Conservation (phyloP, 2,888 invertebrate genomes). For the Synergus laeviventris region DNA sequence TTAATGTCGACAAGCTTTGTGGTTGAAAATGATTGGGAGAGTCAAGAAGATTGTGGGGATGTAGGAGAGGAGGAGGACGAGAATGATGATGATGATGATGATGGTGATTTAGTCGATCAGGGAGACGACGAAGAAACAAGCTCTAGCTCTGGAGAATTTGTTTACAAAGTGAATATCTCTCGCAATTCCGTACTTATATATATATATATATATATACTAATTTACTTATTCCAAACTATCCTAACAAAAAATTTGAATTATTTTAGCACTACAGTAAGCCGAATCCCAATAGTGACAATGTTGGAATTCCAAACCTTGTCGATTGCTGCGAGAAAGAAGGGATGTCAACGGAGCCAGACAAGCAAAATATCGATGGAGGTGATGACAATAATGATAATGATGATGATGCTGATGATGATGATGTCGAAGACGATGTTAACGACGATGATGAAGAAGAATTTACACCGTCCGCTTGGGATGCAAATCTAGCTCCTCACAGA, state of each 20-base stretch:
- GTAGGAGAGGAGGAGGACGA: conserved; percentile 76
- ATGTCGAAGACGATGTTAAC: conserved; percentile 78
- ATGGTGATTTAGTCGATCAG: conserved; percentile 72
- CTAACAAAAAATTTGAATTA: conserved; percentile 17
- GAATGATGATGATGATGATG: conserved; percentile 76
- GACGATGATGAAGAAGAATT: conserved; percentile 84
- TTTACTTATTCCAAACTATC: too few species aligned
- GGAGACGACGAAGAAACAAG: conserved; percentile 80
- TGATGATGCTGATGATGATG: conserved; percentile 59
- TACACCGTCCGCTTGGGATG: conserved; percentile 89
- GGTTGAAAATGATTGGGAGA: conserved; percentile 84
- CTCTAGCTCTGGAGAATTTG: conserved; percentile 87
- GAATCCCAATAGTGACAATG: conserved; percentile 55
- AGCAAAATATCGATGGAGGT: not conserved
- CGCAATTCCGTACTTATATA: too few species aligned
- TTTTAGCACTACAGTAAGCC: conserved; percentile 64
- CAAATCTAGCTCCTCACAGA: conserved; percentile 85
- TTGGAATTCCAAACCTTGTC: conserved; percentile 51
- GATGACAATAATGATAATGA: conserved; percentile 41
- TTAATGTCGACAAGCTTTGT: conserved; percentile 76
- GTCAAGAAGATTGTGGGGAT: conserved; percentile 72
- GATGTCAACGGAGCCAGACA: not conserved
- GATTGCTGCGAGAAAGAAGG: conserved; percentile 72
- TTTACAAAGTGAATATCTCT: conserved; percentile 82
- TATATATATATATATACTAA: too few species aligned